Evolutionary conservation across 2,113 vertebrate species (phyloP).

Genomic region (Cettia cetti): DNA sequence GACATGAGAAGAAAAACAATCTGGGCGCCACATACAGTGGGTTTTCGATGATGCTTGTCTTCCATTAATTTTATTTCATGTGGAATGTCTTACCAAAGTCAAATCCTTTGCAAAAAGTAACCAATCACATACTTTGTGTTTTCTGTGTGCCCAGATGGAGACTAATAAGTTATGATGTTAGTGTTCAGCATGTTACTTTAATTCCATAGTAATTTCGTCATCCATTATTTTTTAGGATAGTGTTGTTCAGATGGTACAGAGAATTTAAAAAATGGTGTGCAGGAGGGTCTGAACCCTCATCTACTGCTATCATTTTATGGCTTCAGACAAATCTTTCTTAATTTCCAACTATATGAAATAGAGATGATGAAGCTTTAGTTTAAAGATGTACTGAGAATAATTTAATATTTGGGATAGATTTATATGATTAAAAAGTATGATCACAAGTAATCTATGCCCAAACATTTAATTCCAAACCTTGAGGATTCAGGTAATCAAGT

Average conservation of each 20-base stretch:
- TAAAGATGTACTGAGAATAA: neutral
- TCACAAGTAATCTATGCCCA: neutral
- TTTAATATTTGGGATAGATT: neutral
- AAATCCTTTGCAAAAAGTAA: neutral
- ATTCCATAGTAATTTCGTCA: neutral
- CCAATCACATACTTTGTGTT: neutral
- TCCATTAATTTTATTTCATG: neutral
- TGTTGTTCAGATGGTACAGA: neutral
- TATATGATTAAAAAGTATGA: neutral
- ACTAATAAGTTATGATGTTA: neutral
- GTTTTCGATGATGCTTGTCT: neutral
- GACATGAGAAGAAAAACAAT: neutral
- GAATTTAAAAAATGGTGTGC: neutral
- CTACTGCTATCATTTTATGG: neutral
- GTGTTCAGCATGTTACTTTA: neutral
- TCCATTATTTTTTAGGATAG: neutral
- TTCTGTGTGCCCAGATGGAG: neutral
- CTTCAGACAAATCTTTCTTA: neutral
- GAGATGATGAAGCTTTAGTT: neutral
- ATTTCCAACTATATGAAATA: neutral
- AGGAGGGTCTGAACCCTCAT: neutral
- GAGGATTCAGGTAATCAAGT: neutral
- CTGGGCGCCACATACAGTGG: neutral
- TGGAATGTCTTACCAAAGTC: neutral
- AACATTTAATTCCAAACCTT: neutral